Evolutionary conservation across 2,888 invertebrate species (phyloP).

Genomic region (Spodoptera picta): DNA sequence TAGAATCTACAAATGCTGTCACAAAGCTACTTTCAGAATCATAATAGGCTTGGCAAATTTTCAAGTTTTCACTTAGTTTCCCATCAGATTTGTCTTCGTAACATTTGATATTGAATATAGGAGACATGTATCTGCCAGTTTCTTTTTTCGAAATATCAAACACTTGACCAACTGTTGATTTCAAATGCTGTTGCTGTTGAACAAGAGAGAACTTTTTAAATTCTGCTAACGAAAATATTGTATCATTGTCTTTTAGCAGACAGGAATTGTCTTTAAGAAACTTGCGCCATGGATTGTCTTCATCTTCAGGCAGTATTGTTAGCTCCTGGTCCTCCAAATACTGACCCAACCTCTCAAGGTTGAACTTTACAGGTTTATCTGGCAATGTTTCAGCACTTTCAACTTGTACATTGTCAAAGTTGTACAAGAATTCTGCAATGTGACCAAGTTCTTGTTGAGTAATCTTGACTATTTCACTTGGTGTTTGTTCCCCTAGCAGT

Average conservation of each 20-base stretch:
- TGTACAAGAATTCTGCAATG: constrained; percentile 96
- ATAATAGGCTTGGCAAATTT: constrained; percentile 86
- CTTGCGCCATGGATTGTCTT: constrained; percentile 93
- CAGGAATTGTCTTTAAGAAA: constrained; percentile 93
- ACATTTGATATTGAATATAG: constrained; percentile 87
- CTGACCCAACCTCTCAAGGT: constrained; percentile 96
- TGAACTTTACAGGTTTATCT: constrained; percentile 90
- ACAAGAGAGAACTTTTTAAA: constrained; percentile 93
- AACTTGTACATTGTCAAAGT: constrained; percentile 91
- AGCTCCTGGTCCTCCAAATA: constrained; percentile 94
- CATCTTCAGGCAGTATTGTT: constrained; percentile 91
- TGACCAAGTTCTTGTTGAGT: constrained; percentile 97
- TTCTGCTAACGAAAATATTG: constrained; percentile 93
- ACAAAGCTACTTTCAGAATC: constrained; percentile 83
- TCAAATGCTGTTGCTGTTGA: constrained; percentile 93
- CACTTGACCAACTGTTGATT: constrained; percentile 90
- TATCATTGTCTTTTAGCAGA: constrained; percentile 90
- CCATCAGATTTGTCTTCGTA: constrained; percentile 70
- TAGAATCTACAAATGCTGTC: constrained; percentile 83
- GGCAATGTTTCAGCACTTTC: constrained; percentile 67
- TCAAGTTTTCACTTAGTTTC: constrained; percentile 69
- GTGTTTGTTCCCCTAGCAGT: constrained; percentile 94
- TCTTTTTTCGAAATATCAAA: constrained; percentile 91
- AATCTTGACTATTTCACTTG: constrained; percentile 94
- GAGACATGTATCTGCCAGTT: constrained; percentile 90